Conservation (phyloP, 2,113 vertebrate species). For the Antidorcas marsupialis region DNA sequence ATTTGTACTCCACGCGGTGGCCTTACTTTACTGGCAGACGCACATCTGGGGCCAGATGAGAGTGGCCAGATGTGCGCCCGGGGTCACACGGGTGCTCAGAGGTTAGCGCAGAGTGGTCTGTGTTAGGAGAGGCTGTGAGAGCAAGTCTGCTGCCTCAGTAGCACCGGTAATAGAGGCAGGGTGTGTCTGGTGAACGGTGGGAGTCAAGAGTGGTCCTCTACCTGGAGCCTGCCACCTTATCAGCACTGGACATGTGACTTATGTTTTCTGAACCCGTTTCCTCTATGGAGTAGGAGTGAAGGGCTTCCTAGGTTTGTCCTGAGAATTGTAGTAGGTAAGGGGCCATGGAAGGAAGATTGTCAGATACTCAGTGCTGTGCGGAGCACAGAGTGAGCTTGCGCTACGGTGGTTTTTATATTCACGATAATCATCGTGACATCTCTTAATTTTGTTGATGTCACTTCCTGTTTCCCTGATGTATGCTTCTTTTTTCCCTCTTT, state of each 20-base stretch:
- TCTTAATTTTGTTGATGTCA: not conserved
- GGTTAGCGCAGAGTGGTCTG: too few relatives aligned
- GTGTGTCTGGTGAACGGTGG: not conserved
- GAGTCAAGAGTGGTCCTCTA: not conserved
- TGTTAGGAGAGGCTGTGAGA: not conserved
- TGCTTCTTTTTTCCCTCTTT: not conserved
- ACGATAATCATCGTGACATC: not conserved
- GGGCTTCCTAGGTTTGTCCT: not conserved
- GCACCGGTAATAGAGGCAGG: not conserved
- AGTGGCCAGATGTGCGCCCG: not conserved
- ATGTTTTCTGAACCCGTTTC: not conserved
- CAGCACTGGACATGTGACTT: not conserved
- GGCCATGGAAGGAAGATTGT: not conserved
- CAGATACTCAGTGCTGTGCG: not conserved
- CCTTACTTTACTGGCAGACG: not conserved
- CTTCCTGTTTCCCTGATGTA: not conserved
- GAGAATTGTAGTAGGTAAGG: not conserved
- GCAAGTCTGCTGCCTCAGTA: not conserved
- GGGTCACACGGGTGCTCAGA: accelerated
- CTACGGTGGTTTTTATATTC: accelerated
- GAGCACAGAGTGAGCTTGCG: not conserved
- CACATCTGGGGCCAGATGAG: not conserved
- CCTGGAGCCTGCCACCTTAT: too few relatives aligned
- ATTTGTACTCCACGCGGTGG: accelerated
- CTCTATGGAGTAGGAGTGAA: not conserved